A percentile compares a stretch with the other conserved stretches of the same genome.
phyloP scores from a whole-genome alignment of 2,888 invertebrate genomes.

The Lucinisca nassula region DNA sequence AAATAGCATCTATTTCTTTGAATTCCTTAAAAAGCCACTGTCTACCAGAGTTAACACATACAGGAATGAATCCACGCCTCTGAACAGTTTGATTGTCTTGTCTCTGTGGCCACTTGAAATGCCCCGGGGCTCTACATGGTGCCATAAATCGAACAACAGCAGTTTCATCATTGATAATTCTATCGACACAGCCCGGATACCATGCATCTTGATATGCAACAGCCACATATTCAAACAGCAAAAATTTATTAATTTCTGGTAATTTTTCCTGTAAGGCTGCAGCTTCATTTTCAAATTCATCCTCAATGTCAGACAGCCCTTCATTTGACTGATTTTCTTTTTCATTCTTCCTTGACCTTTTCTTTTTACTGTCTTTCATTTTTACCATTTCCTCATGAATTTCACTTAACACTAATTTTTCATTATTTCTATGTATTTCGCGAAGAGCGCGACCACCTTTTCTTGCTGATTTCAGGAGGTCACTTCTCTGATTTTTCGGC shows the following conservation, averaged over 20 bases:
- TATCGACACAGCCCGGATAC: conserved; percentile 27
- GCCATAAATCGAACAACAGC: conserved; percentile 8
- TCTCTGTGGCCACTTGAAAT: conserved; percentile 26
- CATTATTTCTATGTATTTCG: conserved; percentile 21
- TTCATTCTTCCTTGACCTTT: neutral
- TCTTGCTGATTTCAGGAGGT: conserved; percentile 42
- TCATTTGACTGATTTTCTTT: neutral
- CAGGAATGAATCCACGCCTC: conserved; percentile 29
- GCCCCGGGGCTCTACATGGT: conserved; percentile 18
- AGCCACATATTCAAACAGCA: conserved; percentile 1
- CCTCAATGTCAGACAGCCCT: neutral
- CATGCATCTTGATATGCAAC: conserved; percentile 36
- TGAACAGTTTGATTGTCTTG: conserved; percentile 26
- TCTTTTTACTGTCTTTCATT: neutral
- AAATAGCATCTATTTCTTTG: neutral
- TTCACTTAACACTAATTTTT: conserved; percentile 30
- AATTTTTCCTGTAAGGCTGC: conserved; percentile 12
- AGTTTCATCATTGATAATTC: neutral
- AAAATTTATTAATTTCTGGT: neutral
- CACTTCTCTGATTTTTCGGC: neutral
- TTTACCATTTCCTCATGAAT: conserved; percentile 40
- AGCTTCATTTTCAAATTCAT: neutral
- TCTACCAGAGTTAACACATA: conserved; percentile 44
- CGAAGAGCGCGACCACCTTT: conserved; percentile 40
- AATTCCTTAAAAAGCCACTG: conserved; percentile 24